Percentiles rank a stretch among this genome's conserved stretches.
Conservation (phyloP, 2,888 invertebrate species). For the Himalopsyche anomala region DNA sequence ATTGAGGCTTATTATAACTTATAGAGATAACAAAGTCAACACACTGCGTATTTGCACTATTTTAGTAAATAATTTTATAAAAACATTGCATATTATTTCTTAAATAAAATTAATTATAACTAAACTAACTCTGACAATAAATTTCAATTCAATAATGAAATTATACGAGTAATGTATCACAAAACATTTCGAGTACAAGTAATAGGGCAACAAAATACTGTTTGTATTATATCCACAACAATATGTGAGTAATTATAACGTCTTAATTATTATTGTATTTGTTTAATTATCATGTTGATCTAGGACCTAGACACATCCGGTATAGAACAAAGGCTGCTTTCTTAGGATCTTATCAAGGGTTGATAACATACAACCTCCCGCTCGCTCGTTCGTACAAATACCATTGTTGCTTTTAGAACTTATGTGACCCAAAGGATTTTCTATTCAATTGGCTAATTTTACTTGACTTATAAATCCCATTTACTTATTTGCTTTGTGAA, state of each 20-base stretch:
- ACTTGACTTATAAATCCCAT: slow-evolving; percentile 11
- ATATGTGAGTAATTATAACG: slow-evolving; percentile 38
- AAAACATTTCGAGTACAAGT: neutral
- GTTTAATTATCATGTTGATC: slow-evolving; percentile 43
- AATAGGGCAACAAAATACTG: neutral
- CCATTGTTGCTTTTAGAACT: slow-evolving; percentile 39
- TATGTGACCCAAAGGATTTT: slow-evolving; percentile 42
- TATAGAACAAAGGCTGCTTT: slow-evolving; percentile 31
- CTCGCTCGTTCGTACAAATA: neutral
- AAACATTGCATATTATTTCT: too few relatives aligned
- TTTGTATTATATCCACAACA: neutral
- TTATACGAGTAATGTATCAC: too few relatives aligned
- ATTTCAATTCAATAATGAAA: too few relatives aligned
- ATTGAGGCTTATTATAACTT: too few relatives aligned
- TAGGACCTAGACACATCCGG: slow-evolving; percentile 37
- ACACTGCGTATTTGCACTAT: too few relatives aligned
- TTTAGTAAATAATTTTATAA: too few relatives aligned
- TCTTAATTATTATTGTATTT: slow-evolving; percentile 42
- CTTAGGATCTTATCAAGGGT: slow-evolving; percentile 39
- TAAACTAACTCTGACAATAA: too few relatives aligned
- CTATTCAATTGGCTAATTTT: slow-evolving; percentile 33
- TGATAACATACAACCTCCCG: slow-evolving; percentile 37
- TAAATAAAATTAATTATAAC: too few relatives aligned
- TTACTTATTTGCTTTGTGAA: neutral
- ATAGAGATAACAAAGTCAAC: too few relatives aligned